Evolutionary conservation across 1,140 invertebrate species (phyloP).

Genomic region (Drosophila pallidifrons): DNA sequence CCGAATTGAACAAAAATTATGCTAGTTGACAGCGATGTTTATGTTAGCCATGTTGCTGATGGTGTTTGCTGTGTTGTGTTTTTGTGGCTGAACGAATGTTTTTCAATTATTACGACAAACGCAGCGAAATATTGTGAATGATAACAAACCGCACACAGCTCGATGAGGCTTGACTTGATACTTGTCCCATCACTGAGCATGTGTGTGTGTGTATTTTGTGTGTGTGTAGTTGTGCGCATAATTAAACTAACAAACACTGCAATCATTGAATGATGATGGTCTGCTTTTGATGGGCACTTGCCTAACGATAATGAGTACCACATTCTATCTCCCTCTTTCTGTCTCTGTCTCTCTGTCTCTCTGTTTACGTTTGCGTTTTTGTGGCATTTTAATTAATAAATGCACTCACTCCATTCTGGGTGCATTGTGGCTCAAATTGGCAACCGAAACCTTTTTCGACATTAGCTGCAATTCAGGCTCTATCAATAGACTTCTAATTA

Average conservation of each 20-base stretch:
- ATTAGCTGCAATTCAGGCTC: constrained; percentile 71
- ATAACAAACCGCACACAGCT: constrained; percentile 42
- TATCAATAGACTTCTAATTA: constrained; percentile 79
- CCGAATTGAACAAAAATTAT: constrained; percentile 51
- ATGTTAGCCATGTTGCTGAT: constrained; percentile 12
- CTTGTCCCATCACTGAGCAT: neutral
- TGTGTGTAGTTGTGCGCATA: constrained; percentile 38
- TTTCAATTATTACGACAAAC: constrained; percentile 69
- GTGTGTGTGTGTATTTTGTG: neutral
- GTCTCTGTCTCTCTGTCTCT: constrained; percentile 15
- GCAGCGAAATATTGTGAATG: constrained; percentile 57
- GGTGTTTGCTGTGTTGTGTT: constrained; percentile 26
- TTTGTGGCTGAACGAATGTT: constrained; percentile 28
- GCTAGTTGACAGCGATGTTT: constrained; percentile 54
- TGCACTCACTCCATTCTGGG: constrained; percentile 12
- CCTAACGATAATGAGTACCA: constrained; percentile 60
- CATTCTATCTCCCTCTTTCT: constrained; percentile 21
- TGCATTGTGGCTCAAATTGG: constrained; percentile 36
- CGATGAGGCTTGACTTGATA: constrained; percentile 23
- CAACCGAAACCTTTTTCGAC: constrained; percentile 39
- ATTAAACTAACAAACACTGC: constrained; percentile 73
- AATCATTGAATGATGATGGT: constrained; percentile 36
- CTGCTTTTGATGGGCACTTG: constrained; percentile 67
- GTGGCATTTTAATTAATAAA: constrained; percentile 80
- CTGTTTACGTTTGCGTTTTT: constrained; percentile 47